Base-by-base conservation (phyloP, 2,888 invertebrate genomes). In the Agonopterix arenella region DNA sequence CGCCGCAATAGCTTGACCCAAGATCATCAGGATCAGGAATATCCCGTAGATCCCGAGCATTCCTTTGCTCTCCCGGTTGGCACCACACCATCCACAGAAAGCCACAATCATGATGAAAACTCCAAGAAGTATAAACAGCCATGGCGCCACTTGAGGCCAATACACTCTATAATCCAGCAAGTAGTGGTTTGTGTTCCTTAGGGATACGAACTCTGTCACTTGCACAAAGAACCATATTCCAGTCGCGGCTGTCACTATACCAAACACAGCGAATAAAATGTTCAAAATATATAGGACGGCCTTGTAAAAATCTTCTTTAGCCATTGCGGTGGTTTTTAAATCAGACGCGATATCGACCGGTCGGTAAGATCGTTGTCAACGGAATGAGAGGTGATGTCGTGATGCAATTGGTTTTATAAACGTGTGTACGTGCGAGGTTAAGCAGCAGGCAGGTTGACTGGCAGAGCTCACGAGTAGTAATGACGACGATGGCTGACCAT, bases 171-270 rank as follows among this genome's bases (percentile, higher is more conserved):
- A 89, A 74, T 89, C 89, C 68, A 88, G 51, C 40, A 89, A 53
- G 47, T 88, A 89, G 52, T 88, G 89, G 73, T 89, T 89, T 54
- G 72, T 83, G 59, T 89, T 89, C 60, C 89, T 72, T 53, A 89
- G 54, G 11, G 73, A 64, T 45, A 88, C 86, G 58, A 89, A 86
- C 61, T 89, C 88, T 3, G 78, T 68, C 8, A 89, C 60, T 51
- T 89, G 86, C 61, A 88, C 88, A 68, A 88, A 89, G 74, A 89
- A 89, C 88, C 88, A 89, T 47, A 88, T 85, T 2, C 86, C 86
- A 1, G 82, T 81, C 10, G 86, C 84, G 1, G 85, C 84, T 36
- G 85, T 82, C 50, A 80, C 74, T 28, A 89, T 62, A 7, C 88
- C 88, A 63, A 88, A 86, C 52, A 89, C 70, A 28, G 84, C 88